Base-by-base conservation (phyloP, 2,888 invertebrate genomes). In the Hirudinaria manillensis region DNA sequence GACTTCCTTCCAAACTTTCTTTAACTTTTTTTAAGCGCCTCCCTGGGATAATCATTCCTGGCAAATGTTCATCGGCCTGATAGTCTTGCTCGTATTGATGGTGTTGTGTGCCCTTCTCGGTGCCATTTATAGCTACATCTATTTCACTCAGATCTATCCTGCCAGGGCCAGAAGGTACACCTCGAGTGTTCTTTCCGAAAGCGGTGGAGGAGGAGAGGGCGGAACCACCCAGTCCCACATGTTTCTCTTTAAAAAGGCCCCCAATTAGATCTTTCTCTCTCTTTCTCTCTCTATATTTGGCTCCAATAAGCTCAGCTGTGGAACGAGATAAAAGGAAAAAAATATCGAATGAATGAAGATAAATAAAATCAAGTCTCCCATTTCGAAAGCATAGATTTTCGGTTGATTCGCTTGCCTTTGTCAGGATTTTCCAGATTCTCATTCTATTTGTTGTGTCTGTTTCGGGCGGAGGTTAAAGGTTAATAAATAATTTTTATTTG, bases 131-230 rank as follows among this genome's bases (percentile, higher is more conserved):
- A 36, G 61, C 34, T 73, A 73, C 73, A 73, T 73, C 38, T 73
- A 73, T 34, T 73, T 73, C 73, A 73, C 73, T 19, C 73, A 73
- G n/a, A 73, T 73, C 45, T 53, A 73, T 38, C 73, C 73, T 21
- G 73, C 73, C 32, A 29, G 73, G 55, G 73, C 73, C 19, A 29
- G 73, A 13, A 56, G 73, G 65, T 73, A 56, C 56, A 73, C 73
- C n/a, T 56, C 73, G 29, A 73, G 61, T n/a, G 34, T 65, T n/a
- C 32, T 32, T 13, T 72, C 72, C 6, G 72, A 72, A 29, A 36
- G 32, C 36, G 68, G 68, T 6, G 73, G 73, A 1, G 73, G 65
- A 1, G 73, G 29, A 3, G 73, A 73, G 13, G 56, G 73, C 2
- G 73, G 61, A 4, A 73, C 73, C 4, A 73, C 73, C 13, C 73